These are phyloP conservation scores for Notolepis coatsorum DNA, from an alignment of 2,797 vertebrate genomes.

Conservation along the genomic window DNA sequence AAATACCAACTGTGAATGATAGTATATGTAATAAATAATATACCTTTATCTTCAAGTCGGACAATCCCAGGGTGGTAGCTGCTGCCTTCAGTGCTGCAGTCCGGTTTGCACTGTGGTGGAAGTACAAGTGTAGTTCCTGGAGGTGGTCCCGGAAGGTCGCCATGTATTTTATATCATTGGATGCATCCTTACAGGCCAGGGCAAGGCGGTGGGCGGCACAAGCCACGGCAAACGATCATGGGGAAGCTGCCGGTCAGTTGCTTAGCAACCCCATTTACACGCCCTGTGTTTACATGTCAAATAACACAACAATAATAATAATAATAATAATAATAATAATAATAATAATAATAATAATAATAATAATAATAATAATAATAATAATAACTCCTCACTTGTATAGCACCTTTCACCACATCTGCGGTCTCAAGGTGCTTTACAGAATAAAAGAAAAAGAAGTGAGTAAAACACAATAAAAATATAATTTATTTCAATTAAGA, in stretches of 20 bases:
- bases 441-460: too few relatives aligned
- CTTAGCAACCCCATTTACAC: constrained; percentile 22
- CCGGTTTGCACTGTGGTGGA: constrained; percentile 5
- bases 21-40: background rate
- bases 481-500: too few relatives aligned
- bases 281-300: background rate
- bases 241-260: constrained; percentile 13
- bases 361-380: too few relatives aligned
- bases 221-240: background rate
- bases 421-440: too few relatives aligned
- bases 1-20: background rate
- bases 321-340: too few relatives aligned
- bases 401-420: too few relatives aligned
- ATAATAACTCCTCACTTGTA: too few relatives aligned
- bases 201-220: constrained; percentile 16
- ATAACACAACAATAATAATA: background rate
- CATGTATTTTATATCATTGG: constrained; percentile 6
- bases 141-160: constrained; percentile 17
- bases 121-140: constrained; percentile 9
- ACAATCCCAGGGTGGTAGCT: background rate
- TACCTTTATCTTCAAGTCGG: constrained; percentile 6
- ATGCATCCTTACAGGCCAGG: constrained; percentile 12
- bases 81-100: constrained; percentile 5
- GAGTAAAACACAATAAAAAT: too few relatives aligned
- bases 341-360: too few relatives aligned